phyloP scores from a whole-genome alignment of 2,113 vertebrate species.

The Oryctolagus cuniculus region mOryCun1.1 NC_091441.1:98845501-98846000 shows the following conservation, averaged over 20 bases:
- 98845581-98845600: neutral
- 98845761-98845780: neutral
- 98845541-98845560: neutral
- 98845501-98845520: neutral
- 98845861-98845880: neutral
- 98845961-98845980: neutral
- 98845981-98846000: neutral
- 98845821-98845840: neutral
- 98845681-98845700: neutral
- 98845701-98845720: neutral
- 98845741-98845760: neutral
- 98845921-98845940: neutral
- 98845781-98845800: too few relatives aligned
- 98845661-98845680: neutral
- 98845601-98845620: neutral
- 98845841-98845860: neutral
- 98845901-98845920: slow-evolving; percentile 21
- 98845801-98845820: neutral
- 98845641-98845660: neutral
- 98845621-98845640: neutral
- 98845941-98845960: neutral
- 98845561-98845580: neutral
- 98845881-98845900: slow-evolving; percentile 26
- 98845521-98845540: neutral
- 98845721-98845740: neutral